phyloP scores from a whole-genome alignment of 2,797 vertebrate genomes.

The Megaceryle alcyon region DNA sequence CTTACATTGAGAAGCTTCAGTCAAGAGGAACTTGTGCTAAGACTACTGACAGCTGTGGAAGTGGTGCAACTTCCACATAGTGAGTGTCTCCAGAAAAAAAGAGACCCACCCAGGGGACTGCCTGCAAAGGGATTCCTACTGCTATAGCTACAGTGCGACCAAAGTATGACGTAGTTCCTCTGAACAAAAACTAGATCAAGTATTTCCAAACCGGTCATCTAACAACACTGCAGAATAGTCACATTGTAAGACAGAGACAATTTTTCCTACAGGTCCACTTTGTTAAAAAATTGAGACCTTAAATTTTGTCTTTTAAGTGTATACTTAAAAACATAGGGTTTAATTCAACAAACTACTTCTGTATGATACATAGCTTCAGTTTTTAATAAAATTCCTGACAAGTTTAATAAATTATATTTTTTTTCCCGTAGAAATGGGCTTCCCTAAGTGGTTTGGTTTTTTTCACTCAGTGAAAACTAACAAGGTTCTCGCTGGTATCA shows the following conservation, averaged over 20 bases:
- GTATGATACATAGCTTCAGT: neutral
- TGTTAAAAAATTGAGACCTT: neutral
- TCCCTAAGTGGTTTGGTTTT: neutral
- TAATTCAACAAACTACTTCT: neutral
- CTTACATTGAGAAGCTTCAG: neutral
- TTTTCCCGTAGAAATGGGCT: neutral
- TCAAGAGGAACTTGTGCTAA: neutral
- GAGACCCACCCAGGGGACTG: neutral
- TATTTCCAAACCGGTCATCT: neutral
- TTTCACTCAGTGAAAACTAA: neutral
- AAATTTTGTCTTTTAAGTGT: neutral
- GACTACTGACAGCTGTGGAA: neutral
- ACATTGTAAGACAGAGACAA: neutral
- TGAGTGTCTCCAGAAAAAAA: neutral
- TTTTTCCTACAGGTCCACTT: neutral
- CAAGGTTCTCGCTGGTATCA: neutral
- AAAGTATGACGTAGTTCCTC: neutral
- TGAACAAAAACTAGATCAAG: neutral
- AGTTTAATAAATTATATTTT: neutral
- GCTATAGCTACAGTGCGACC: fast-evolving
- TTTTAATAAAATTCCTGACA: neutral
- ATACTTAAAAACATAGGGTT: neutral
- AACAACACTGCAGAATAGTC: fast-evolving
- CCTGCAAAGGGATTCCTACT: fast-evolving
- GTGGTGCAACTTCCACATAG: neutral